A percentile compares a stretch with the other conserved stretches of the same genome.
These are phyloP conservation scores for Atherix ibis DNA, from an alignment of 2,888 invertebrate species.

Conservation along the genomic window DNA sequence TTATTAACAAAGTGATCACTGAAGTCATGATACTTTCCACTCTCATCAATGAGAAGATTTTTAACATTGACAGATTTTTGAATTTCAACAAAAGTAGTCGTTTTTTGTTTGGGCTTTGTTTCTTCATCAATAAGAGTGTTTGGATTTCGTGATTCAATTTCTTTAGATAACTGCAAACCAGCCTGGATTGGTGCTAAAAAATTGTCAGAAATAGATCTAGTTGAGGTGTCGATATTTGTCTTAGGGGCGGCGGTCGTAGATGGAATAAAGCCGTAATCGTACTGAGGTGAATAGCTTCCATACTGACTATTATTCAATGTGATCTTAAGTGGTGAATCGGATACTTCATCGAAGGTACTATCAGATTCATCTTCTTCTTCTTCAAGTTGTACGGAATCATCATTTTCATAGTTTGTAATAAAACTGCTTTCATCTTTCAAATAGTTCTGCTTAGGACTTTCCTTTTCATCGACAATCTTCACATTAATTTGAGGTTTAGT, in stretches of 20 bases:
- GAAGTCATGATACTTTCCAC: background rate
- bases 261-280: too few relatives aligned
- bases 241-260: background rate
- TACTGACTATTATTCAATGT: background rate
- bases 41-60: slow-evolving; percentile 26
- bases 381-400: too few relatives aligned
- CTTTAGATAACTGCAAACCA: slow-evolving; percentile 37
- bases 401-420: too few relatives aligned
- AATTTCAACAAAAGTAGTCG: slow-evolving; percentile 43
- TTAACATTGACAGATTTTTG: slow-evolving; percentile 42
- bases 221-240: slow-evolving; percentile 4
- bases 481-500: slow-evolving; percentile 22
- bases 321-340: too few relatives aligned
- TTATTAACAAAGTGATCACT: too few relatives aligned
- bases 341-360: background rate
- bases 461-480: slow-evolving; percentile 19
- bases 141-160: background rate
- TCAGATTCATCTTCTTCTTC: background rate
- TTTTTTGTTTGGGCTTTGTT: background rate
- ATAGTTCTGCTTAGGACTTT: background rate
- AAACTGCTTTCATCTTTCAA: background rate
- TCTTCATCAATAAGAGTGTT: too few relatives aligned
- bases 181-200: slow-evolving; percentile 45
- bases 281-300: slow-evolving; percentile 1
- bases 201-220: slow-evolving; percentile 34